A percentile compares a stretch with the other conserved stretches of the same genome.
These are phyloP conservation scores for Chydorus sphaericus DNA, from an alignment of 2,888 invertebrate genomes.

Conservation along the genomic window DNA sequence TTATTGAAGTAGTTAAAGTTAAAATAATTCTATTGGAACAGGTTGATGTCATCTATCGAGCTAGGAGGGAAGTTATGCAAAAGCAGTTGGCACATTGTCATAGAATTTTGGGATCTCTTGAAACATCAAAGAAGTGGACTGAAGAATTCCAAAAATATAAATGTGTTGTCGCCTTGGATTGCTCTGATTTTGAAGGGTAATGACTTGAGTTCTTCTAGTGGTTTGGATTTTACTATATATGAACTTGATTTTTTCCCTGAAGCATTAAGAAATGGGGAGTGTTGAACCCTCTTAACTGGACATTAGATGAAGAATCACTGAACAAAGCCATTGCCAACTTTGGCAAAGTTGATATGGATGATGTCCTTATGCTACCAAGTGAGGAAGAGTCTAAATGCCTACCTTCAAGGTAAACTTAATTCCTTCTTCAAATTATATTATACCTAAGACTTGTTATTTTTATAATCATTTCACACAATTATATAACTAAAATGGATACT, in stretches of 20 bases:
- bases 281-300: slow-evolving; percentile 1
- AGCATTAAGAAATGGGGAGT: slow-evolving; percentile 7
- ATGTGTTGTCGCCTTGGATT: not conserved
- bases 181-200: not conserved
- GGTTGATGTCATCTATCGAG: slow-evolving; percentile 12
- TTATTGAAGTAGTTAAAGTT: not conserved
- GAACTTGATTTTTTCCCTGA: not conserved
- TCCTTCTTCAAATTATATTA: not conserved
- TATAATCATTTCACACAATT: too few species aligned
- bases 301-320: not conserved
- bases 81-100: slow-evolving; percentile 14
- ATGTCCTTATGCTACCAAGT: slow-evolving; percentile 6
- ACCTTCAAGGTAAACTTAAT: not conserved
- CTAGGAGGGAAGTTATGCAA: slow-evolving; percentile 1
- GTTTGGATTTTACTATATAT: not conserved
- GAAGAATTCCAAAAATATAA: slow-evolving; percentile 1
- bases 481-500: too few species aligned
- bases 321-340: slow-evolving; percentile 5
- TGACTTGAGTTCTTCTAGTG: not conserved
- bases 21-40: not conserved
- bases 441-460: not conserved
- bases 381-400: slow-evolving; percentile 7
- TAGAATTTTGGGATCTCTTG: slow-evolving; percentile 10
- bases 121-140: not conserved
- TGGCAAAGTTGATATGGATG: slow-evolving; percentile 11